phyloP scores from a whole-genome alignment of 2,113 vertebrate genomes.

The Gallinago undulata region DNA sequence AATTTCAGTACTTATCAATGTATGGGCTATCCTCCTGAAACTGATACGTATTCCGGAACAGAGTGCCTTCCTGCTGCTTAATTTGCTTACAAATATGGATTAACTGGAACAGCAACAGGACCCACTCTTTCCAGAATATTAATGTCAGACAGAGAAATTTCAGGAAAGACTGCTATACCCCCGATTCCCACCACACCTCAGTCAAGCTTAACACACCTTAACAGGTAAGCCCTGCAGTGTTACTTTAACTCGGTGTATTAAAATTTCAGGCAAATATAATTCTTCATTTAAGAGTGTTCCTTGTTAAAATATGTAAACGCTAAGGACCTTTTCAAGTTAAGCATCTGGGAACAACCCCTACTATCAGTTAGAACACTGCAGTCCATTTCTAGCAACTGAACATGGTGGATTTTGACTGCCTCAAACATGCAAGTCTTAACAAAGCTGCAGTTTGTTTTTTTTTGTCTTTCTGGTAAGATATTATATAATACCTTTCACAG shows the following conservation, averaged over 20 bases:
- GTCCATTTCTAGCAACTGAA: not conserved
- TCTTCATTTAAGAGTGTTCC: not conserved
- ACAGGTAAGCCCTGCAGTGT: slow-evolving; percentile 21
- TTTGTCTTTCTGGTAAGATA: not conserved
- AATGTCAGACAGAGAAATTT: not conserved
- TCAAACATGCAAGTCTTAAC: not conserved
- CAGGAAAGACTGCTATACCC: not conserved
- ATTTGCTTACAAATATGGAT: not conserved
- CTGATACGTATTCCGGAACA: not conserved
- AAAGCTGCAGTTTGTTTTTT: too few relatives aligned
- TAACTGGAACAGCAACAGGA: not conserved
- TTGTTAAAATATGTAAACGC: slow-evolving; percentile 9
- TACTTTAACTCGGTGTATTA: not conserved
- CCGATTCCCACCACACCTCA: slow-evolving; percentile 28
- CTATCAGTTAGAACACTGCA: not conserved
- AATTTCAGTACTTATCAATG: not conserved
- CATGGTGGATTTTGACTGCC: not conserved
- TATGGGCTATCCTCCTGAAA: not conserved
- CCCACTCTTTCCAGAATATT: not conserved
- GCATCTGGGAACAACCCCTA: not conserved
- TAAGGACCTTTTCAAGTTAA: not conserved
- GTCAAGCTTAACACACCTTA: not conserved
- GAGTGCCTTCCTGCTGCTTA: not conserved
- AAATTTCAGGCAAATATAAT: slow-evolving; percentile 20
- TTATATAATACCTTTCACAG: not conserved